Conservation (phyloP, 64 coral and sea anemone genomes). For the Cladopsammia gracilis region DNA sequence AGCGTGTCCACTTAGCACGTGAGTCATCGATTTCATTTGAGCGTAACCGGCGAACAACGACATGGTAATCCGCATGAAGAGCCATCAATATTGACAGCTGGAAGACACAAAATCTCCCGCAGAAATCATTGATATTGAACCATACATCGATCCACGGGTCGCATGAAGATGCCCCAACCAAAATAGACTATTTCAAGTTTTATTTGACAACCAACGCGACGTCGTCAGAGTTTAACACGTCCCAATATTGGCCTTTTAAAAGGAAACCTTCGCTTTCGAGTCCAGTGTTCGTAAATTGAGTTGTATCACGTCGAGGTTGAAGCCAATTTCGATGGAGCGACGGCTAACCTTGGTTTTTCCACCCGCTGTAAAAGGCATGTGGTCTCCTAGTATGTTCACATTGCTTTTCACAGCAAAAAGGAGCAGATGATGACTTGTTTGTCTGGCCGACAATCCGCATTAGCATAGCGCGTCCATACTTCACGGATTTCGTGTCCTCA, state of each 20-base stretch:
- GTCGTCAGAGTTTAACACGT: background rate
- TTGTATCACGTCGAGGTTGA: background rate
- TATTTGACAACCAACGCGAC: background rate
- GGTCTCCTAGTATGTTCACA: slow-evolving; percentile 12
- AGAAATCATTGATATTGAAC: slow-evolving; percentile 42
- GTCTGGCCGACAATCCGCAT: background rate
- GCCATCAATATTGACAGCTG: slow-evolving; percentile 17
- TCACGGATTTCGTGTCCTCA: background rate
- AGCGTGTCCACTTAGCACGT: background rate
- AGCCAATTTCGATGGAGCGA: background rate
- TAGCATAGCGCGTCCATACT: slow-evolving; percentile 21
- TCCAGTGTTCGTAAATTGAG: no score
- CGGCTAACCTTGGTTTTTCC: slow-evolving; percentile 4
- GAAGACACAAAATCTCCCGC: slow-evolving; percentile 38
- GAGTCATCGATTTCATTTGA: background rate
- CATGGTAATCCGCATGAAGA: background rate
- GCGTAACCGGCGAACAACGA: background rate
- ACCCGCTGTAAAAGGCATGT: slow-evolving; percentile 50
- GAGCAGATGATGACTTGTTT: slow-evolving; percentile 6
- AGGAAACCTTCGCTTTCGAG: no score
- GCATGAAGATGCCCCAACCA: slow-evolving; percentile 4
- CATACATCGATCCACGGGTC: slow-evolving; percentile 1
- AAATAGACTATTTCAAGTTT: slow-evolving; percentile 22
- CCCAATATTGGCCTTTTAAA: background rate
- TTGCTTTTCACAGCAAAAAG: background rate